Base-by-base conservation (phyloP, 2,888 invertebrate species). In the Melitaea athalia region DNA sequence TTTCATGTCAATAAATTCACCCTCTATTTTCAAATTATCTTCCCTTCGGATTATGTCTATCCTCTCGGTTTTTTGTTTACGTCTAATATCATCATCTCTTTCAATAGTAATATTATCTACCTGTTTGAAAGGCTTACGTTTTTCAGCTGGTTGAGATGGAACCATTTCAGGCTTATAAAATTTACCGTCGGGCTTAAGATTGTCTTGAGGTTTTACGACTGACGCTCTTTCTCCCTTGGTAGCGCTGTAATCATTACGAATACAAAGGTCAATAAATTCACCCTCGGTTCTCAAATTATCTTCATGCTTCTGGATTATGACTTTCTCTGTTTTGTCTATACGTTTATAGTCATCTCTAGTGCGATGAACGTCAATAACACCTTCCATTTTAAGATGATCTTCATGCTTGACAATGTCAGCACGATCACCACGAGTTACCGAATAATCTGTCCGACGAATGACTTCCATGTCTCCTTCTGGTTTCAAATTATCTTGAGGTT, bases 301-400 rank as follows among this genome's bases (percentile, higher is more conserved):
- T 82, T 94, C 94, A 65, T 93, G 91, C 79, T 86, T 93, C 63
- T 89, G 88, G 55, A 93, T 92, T 6, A 92, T 84, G 14, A 92
- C 87, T 74, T 92, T 91, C 81, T 95, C 94, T 68, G 92, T 89
- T 75, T 85, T 93, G 59, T 93, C 92, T 15, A 94, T 88, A 64
- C 89, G 92, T 74, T 93, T 93, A 76, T 92, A 94, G 76, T 94
- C 94, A 77, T 94, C 94, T 64, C 94, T 88, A 15, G 93, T 91
- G 33, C 94, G 89, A 75, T 87, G 89, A 11, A 86, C 79, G 72
- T 93, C 92, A 63, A 94, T 93, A 62, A 89, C 93, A 1, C 96
- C 96, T 82, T 95, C 95, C 93, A 96, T 94, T 79, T 92, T 94
- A 3, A 96, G 85, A 80, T 96, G 95, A 81, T 96, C 96, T 82